Base-by-base conservation (phyloP, 2,888 invertebrate species). In the Heliconius cydno region DNA sequence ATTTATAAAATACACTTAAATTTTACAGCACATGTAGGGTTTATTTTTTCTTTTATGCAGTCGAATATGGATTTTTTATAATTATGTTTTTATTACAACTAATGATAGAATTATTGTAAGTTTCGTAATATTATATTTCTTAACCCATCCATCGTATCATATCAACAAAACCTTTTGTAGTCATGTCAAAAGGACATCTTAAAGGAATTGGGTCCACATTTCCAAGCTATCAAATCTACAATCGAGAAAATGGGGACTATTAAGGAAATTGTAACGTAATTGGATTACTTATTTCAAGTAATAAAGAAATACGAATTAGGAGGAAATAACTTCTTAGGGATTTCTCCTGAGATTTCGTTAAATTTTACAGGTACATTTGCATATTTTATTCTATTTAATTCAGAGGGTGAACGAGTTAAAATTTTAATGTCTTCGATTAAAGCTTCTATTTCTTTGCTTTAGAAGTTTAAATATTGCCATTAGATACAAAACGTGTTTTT, bases 271-370 rank as follows among this genome's bases (percentile, higher is more conserved):
- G 68, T 77, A 65, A n/a, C 70, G 60, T 77, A 70, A 77, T 77
- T 77, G 70, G 77, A 77, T 77, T 70, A 77, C 60, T 52, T 70
- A 70, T 68, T 77, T 70, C 68, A 70, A 77, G 77, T 77, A 70
- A 52, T 68, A 70, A 57, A 60, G 70, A 60, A 77, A 66, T 76
- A 73, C 57, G 73, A 73, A 73, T 73, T 73, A 57, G 65, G 65
- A 65, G 41, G 46, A 66, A 75, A 66, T 75, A 75, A 65, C 22
- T 38, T 75, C 28, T 66, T 28, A 66, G 28, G 41, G 75, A 28
- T 12, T 46, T 28, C 65, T 46, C 65, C 65, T 30, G 28, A 65
- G 75, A 66, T 75, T 75, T 75, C 63, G 46, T 66, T 46, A 28
- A 75, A 75, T 75, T 63, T 75, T 75, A 63, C 15, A 30, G 28